Evolutionary conservation across 2,797 vertebrate species (phyloP).

Genomic region (Pelochelys cantorii): DNA sequence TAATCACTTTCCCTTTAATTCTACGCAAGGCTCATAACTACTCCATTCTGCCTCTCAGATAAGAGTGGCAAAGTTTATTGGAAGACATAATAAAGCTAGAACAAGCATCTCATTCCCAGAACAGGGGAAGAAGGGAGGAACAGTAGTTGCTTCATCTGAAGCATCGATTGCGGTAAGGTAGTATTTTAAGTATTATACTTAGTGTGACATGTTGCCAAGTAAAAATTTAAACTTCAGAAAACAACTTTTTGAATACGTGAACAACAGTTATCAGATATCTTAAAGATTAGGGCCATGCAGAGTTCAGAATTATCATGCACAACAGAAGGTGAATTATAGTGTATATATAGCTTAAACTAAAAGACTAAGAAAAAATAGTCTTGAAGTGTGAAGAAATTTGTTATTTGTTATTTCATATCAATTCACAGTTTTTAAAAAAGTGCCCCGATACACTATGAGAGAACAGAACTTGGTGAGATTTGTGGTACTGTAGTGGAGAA

Average conservation of each 20-base stretch:
- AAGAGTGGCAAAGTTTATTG: not conserved
- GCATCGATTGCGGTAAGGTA: not conserved
- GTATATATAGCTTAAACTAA: not conserved
- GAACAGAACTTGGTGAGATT: not conserved
- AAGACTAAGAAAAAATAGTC: too few species aligned
- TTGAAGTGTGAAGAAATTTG: too few species aligned
- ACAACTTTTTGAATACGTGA: not conserved
- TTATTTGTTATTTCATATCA: not conserved
- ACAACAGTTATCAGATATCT: not conserved
- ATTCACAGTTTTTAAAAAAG: conserved; percentile 12
- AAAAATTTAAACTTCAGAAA: not conserved
- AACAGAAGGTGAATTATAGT: not conserved
- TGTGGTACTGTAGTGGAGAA: conserved; percentile 3
- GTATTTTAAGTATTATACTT: not conserved
- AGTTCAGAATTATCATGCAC: not conserved
- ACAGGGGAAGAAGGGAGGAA: not conserved
- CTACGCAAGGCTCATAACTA: not conserved
- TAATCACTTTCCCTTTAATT: not conserved
- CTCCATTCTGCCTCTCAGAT: not conserved
- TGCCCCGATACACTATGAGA: not conserved
- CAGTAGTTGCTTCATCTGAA: not conserved
- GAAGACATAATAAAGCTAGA: not conserved
- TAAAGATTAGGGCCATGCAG: not conserved
- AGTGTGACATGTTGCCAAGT: not conserved
- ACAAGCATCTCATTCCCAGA: conserved; percentile 36